phyloP scores from a whole-genome alignment of 2,113 vertebrate genomes.

The Xenopus borealis region DNA sequence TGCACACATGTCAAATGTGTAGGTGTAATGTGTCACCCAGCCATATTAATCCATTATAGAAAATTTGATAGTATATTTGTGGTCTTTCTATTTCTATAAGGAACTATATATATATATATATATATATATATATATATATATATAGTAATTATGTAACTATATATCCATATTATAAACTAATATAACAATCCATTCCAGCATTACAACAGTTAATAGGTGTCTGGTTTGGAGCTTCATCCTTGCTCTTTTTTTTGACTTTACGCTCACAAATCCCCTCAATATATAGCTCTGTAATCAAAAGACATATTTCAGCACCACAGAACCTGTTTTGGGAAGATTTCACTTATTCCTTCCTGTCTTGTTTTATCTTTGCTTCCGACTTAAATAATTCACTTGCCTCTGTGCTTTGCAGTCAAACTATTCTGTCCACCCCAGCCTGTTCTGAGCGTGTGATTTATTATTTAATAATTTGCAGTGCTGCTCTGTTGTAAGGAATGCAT shows the following conservation, averaged over 20 bases:
- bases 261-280: conserved; percentile 50
- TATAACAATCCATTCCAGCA: too few relatives aligned
- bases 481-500: conserved; percentile 78
- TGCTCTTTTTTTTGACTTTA: conserved; percentile 3
- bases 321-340: conserved; percentile 75
- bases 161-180: too few relatives aligned
- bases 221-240: neutral
- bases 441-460: conserved; percentile 90
- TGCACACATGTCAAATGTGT: too few relatives aligned
- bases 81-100: too few relatives aligned
- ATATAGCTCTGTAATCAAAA: conserved; percentile 70
- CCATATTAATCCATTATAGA: too few relatives aligned
- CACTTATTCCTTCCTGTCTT: conserved; percentile 72
- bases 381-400: conserved; percentile 86
- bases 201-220: too few relatives aligned
- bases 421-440: conserved; percentile 84
- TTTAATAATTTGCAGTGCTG: conserved; percentile 86
- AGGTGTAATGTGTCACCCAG: too few relatives aligned
- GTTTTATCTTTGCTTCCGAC: conserved; percentile 80
- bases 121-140: too few relatives aligned
- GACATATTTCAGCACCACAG: conserved; percentile 72
- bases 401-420: conserved; percentile 83
- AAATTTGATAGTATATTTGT: too few relatives aligned
- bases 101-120: too few relatives aligned
- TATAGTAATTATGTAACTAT: too few relatives aligned